These are phyloP conservation scores for Euwallacea similis DNA, from an alignment of 1,140 invertebrate genomes.

Conservation along the genomic window DNA sequence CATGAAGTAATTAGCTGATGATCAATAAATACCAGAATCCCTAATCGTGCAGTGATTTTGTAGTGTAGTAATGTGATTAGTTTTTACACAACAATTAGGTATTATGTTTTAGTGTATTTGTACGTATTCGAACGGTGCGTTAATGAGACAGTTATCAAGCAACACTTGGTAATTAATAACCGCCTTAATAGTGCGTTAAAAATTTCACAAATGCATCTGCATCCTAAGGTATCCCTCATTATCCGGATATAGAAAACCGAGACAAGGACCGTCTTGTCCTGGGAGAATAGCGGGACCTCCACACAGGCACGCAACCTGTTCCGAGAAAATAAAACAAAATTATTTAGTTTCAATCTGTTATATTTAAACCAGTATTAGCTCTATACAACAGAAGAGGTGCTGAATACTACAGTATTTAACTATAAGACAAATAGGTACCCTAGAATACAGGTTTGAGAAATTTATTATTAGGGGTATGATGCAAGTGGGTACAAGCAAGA, in stretches of 20 bases:
- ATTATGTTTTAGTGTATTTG: constrained; percentile 6
- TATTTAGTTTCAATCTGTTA: constrained; percentile 21
- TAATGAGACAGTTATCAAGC: constrained; percentile 18
- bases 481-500: not conserved
- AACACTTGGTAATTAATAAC: constrained; percentile 16
- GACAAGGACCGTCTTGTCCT: constrained; percentile 13
- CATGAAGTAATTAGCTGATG: too few species aligned
- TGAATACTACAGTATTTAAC: not conserved
- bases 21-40: constrained; percentile 29
- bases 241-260: constrained; percentile 26
- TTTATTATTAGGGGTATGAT: not conserved
- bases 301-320: constrained; percentile 44
- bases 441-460: constrained; percentile 37
- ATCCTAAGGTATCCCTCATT: constrained; percentile 37
- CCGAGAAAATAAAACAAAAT: constrained; percentile 41
- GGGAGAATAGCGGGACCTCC: constrained; percentile 30
- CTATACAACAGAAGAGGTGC: not conserved
- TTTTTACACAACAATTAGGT: constrained; percentile 20
- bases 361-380: constrained; percentile 17
- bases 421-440: constrained; percentile 27
- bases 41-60: constrained; percentile 13
- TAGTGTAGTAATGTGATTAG: constrained; percentile 15
- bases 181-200: constrained; percentile 3
- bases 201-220: constrained; percentile 19
- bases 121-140: constrained; percentile 19